These are phyloP conservation scores for Laspeyria flexula DNA, from an alignment of 2,888 invertebrate genomes.

Conservation along the genomic window DNA sequence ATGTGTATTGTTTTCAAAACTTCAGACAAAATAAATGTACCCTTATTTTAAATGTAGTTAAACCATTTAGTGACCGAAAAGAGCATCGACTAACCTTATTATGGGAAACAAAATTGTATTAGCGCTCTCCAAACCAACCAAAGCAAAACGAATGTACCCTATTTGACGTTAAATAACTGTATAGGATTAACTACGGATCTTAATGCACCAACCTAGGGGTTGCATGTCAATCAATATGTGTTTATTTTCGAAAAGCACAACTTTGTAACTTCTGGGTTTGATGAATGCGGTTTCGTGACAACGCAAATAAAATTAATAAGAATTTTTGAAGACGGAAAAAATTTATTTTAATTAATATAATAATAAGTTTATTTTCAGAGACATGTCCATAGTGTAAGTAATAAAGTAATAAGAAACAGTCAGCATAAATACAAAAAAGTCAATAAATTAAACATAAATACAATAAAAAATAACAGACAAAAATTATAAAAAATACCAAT, in stretches of 20 bases:
- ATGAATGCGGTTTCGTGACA: too few species aligned
- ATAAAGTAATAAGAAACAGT: too few species aligned
- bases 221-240: conserved; percentile 38
- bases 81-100: conserved; percentile 76
- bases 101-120: conserved; percentile 71
- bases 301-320: neutral
- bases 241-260: conserved; percentile 28
- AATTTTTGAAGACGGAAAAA: too few species aligned
- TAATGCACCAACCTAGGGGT: conserved; percentile 34
- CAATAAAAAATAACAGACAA: too few species aligned
- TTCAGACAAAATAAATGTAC: conserved; percentile 13
- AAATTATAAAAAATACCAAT: too few species aligned
- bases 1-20: too few species aligned
- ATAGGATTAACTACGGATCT: conserved; percentile 64
- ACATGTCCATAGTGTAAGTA: too few species aligned
- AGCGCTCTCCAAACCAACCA: conserved; percentile 61
- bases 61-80: conserved; percentile 76
- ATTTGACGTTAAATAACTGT: conserved; percentile 71
- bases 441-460: too few species aligned
- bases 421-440: too few species aligned
- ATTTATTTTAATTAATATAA: too few species aligned
- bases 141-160: conserved; percentile 69
- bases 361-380: too few species aligned
- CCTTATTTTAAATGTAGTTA: conserved; percentile 64
- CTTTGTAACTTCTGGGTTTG: conserved; percentile 10